Base-by-base conservation (phyloP, 2,113 vertebrate genomes). In the Pachypanchax playfairii region DNA sequence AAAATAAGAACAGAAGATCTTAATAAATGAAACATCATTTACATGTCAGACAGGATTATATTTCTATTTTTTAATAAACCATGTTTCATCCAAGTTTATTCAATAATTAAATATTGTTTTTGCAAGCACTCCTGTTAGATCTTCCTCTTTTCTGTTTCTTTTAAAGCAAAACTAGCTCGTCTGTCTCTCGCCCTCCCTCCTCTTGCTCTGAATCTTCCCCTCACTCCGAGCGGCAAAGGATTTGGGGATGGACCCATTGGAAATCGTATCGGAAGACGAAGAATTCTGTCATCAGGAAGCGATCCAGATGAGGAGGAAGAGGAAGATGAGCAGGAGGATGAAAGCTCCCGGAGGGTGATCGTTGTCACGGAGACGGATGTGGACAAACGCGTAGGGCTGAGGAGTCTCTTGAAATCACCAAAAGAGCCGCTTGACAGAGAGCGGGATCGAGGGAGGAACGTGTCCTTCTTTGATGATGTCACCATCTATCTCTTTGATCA, bases 401-500 rank as follows among this genome's bases (percentile, higher is more conserved):
- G 95, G 79, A 95, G 95, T 67, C 90, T 95, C 62, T 87, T 96
- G 80, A 96, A 96, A 76, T 96, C 94, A 6, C 94, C 94, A 39
- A 94, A 94, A 83, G 94, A 93, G 36, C 90, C 91, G 6, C 83
- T 91, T 71, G 95, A 96, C 64, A 85, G 89, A 62, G 93, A 93
- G 58, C 93, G 84, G 77, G 94, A 96, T 89, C 92, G 91, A 87
- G 94, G 89, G 84, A 91, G 89, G 85, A 96, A 95, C 54, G 95
- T 96, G 85, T 91, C 90, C 57, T 93, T 93, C 78, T 90, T 89
- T 87, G 94, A 95, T 87, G 94, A 96, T 89, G 94, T 96, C 90
- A 96, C 94, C 10, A 91, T 96, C 80, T 96, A 95, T 89, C 93
- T 95, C 50, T 96, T 96, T 85, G 94, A 96, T 91, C 94, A 96